These are phyloP conservation scores for Aleiodes sp. DNA, from an alignment of 1,140 invertebrate genomes.

Conservation along the genomic window DNA sequence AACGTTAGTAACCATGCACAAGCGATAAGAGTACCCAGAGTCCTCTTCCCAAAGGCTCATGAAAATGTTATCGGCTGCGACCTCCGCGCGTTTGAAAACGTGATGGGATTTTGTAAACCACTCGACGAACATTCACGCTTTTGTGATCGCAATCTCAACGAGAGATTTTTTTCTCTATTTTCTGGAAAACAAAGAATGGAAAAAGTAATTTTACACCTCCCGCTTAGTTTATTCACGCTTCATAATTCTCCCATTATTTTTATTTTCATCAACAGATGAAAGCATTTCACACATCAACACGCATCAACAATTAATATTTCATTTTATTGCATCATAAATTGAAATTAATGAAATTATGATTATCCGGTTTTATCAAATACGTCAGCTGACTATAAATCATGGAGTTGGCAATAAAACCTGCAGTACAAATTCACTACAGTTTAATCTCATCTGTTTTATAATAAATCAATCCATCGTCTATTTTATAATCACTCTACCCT, in stretches of 20 bases:
- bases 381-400: neutral
- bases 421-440: neutral
- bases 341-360: too few species aligned
- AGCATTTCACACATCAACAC: neutral
- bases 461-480: conserved; percentile 27
- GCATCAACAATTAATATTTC: too few species aligned
- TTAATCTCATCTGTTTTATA: neutral
- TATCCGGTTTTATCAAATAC: too few species aligned
- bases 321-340: too few species aligned
- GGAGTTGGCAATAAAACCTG: neutral
- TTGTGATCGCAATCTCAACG: neutral
- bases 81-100: neutral
- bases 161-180: neutral
- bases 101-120: conserved; percentile 12
- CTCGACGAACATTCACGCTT: neutral
- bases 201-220: neutral
- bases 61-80: conserved; percentile 9
- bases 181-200: too few species aligned
- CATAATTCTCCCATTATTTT: too few species aligned
- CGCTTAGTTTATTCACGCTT: neutral
- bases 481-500: conserved; percentile 7
- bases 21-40: neutral
- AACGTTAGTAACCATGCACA: neutral
- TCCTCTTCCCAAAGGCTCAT: neutral
- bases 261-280: neutral